Conservation (phyloP, 2,888 invertebrate genomes). For the Diadromus collaris region DNA sequence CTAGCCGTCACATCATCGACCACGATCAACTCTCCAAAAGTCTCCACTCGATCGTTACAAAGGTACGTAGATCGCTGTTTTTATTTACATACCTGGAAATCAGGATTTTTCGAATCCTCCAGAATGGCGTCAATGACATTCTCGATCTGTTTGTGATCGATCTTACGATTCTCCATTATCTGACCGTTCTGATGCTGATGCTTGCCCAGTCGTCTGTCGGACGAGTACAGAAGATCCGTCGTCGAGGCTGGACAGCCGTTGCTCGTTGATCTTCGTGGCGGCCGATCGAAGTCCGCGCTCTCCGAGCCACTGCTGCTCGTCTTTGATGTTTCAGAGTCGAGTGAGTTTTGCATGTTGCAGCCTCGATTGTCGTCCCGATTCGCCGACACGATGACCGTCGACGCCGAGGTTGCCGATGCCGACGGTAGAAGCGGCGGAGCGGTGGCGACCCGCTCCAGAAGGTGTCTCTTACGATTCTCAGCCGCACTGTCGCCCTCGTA, state of each 20-base stretch:
- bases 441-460: constrained; percentile 35
- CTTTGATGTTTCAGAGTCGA: constrained; percentile 70
- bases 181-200: constrained; percentile 55
- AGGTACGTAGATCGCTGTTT: no score
- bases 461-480: constrained; percentile 45
- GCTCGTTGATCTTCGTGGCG: constrained; percentile 65
- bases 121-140: constrained; percentile 79
- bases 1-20: no score
- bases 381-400: not conserved
- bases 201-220: constrained; percentile 69
- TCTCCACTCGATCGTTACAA: no score
- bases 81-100: constrained; percentile 76
- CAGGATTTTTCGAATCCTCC: constrained; percentile 79
- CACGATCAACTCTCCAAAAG: no score
- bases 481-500: constrained; percentile 69
- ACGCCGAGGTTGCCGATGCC: constrained; percentile 24
- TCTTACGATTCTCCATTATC: constrained; percentile 78
- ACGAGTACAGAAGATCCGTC: constrained; percentile 70
- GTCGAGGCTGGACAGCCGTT: constrained; percentile 69
- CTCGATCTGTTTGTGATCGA: constrained; percentile 80
- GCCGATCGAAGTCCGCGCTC: constrained; percentile 61
- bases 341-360: constrained; percentile 53
- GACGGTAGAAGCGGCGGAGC: constrained; percentile 43
- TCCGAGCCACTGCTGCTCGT: constrained; percentile 69
- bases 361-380: constrained; percentile 42